Evolutionary conservation across 2,797 vertebrate genomes (phyloP).

Genomic region (Malurus leucopterus): DNA sequence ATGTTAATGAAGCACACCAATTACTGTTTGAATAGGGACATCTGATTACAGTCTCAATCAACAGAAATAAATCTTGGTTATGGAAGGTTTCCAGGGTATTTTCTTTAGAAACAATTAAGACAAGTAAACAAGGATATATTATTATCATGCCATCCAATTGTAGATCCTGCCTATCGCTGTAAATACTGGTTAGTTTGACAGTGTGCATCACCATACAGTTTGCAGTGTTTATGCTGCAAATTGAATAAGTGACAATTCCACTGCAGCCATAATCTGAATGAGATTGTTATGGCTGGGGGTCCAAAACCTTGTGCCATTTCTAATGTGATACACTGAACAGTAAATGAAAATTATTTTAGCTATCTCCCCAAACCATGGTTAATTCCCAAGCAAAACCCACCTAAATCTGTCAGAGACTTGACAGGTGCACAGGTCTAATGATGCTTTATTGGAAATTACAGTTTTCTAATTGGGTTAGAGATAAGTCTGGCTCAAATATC

Average conservation of each 20-base stretch:
- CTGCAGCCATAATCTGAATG: neutral
- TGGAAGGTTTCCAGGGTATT: slow-evolving; percentile 60
- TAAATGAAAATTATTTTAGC: neutral
- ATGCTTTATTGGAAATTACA: neutral
- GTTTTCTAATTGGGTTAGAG: slow-evolving; percentile 6
- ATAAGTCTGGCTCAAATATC: neutral
- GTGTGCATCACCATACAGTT: slow-evolving; percentile 34
- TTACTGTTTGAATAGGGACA: slow-evolving; percentile 72
- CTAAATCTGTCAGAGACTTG: slow-evolving; percentile 8
- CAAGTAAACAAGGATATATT: slow-evolving; percentile 68
- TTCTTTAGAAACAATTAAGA: slow-evolving; percentile 68
- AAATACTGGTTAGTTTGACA: slow-evolving; percentile 39
- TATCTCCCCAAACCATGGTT: neutral
- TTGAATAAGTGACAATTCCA: slow-evolving; percentile 8
- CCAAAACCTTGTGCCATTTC: neutral
- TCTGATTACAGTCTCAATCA: slow-evolving; percentile 66
- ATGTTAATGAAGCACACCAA: slow-evolving; percentile 73
- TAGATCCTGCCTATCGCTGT: slow-evolving; percentile 45
- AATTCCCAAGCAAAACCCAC: slow-evolving; percentile 3
- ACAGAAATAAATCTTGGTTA: slow-evolving; percentile 68
- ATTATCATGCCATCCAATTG: slow-evolving; percentile 50
- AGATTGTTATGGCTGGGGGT: neutral
- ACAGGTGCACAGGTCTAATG: neutral
- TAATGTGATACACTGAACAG: neutral
- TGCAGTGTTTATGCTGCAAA: slow-evolving; percentile 29